Evolutionary conservation across 2,113 vertebrate genomes (phyloP), one percentile per base, ranked within the genome.

Genomic region (Seriola rivoliana): DNA sequence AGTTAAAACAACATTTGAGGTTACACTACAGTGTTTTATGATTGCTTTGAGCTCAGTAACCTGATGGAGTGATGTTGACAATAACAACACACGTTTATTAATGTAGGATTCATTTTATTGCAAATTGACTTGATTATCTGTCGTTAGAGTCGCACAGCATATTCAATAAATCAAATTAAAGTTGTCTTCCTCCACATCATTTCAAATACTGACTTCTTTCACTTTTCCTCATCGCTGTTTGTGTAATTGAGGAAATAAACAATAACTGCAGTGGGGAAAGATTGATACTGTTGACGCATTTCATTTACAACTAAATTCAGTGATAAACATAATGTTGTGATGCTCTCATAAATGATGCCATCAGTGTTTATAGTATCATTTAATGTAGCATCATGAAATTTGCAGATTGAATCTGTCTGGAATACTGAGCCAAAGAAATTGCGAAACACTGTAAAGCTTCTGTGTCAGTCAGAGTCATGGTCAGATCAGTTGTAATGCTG

Each of bases 1-100:
- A 1, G 4, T 60, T 8, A 12, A 38, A 44, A 92, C 81, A 88
- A 48, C 67, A 75, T 6, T 16, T 10, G 3, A 9, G 13, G 10
- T 38, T 48, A 4, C n/a, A 6, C 34, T 14, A 4, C 0, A 59
- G 21, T 19, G 9, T 74, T 67, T 14, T 16, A 1, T 14, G 2
- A 40, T 70, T n/a, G 16, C 10, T 50, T 50, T 50, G 48, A 29
- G 29, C 29, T 29, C 29, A 29, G 17, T 25, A 25, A 34, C 19
- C 21, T 62, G 44, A 48, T 63, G 58, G 57, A 36, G 29, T 46
- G 44, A 16, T 46, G 44, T 46, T 29, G 29, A 4, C 44, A 46
- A 16, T 46, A 4, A 46, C 44, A 46, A 46, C 44, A 4, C 14
- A 46, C 44, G 14, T 62, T 8, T 5, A 13, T 68, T 32, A 7